Evolutionary conservation across 2,113 vertebrate genomes (phyloP).

Genomic region (Psilopogon haemacephalus): DNA sequence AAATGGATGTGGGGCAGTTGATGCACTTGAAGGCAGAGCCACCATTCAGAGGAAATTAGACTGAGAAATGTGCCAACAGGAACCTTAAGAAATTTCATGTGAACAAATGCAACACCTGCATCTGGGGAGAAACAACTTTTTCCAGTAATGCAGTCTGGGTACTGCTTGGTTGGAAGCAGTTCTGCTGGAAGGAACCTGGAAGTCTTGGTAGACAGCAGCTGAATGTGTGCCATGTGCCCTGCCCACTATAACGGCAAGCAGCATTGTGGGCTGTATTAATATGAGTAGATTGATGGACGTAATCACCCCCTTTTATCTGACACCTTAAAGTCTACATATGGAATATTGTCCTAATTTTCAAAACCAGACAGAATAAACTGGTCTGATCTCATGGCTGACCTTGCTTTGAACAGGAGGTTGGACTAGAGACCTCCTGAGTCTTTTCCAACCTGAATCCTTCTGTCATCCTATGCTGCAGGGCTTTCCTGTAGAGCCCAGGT

Average conservation of each 20-base stretch:
- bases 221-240: neutral
- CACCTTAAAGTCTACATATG: neutral
- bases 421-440: neutral
- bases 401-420: neutral
- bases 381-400: neutral
- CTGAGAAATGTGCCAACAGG: neutral
- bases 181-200: neutral
- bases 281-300: fast-evolving
- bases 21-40: no score
- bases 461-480: neutral
- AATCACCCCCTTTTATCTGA: neutral
- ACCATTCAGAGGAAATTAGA: neutral
- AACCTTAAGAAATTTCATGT: neutral
- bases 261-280: neutral
- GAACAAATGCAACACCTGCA: neutral
- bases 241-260: neutral
- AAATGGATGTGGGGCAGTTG: neutral
- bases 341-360: neutral
- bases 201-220: neutral
- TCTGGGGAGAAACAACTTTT: neutral
- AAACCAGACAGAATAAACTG: neutral
- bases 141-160: neutral
- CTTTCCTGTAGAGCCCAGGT: neutral
- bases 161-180: neutral
- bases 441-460: neutral